Percentiles rank a stretch among this genome's conserved stretches.
These are phyloP conservation scores for Cheiracanthium punctorium DNA, from an alignment of 2,888 invertebrate genomes.

Conservation along the genomic window DNA sequence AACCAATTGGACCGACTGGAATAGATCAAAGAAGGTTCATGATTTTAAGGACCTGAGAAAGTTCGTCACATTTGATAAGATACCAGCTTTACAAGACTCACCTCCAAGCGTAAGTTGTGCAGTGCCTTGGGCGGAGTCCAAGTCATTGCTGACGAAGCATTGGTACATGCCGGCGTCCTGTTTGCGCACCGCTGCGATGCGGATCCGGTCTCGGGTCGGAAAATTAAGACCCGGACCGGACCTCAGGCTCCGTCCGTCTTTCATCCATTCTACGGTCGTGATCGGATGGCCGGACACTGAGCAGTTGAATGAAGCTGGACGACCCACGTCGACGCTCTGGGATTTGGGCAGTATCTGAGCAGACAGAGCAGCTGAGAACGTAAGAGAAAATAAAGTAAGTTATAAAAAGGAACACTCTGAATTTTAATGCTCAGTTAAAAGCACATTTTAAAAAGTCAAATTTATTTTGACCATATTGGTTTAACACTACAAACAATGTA, in stretches of 20 bases:
- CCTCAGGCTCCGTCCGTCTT: conserved; percentile 83
- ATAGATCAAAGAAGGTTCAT: too few species aligned
- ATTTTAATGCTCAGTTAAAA: too few species aligned
- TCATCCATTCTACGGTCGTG: conserved; percentile 86
- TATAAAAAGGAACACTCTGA: too few species aligned
- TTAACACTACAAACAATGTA: too few species aligned
- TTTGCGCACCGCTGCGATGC: conserved; percentile 82
- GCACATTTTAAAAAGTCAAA: too few species aligned
- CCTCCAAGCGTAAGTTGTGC: conserved; percentile 87
- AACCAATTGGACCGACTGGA: too few species aligned
- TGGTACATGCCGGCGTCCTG: conserved; percentile 94
- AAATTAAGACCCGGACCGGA: conserved; percentile 72
- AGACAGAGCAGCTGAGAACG: conserved; percentile 82
- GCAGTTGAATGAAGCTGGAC: conserved; percentile 90
- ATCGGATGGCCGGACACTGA: conserved; percentile 90
- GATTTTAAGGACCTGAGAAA: too few species aligned
- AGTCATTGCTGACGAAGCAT: conserved; percentile 89
- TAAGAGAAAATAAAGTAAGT: too few species aligned
- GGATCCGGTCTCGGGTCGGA: conserved; percentile 74
- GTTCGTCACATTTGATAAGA: too few species aligned
- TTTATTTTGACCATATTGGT: too few species aligned
- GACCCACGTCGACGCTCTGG: conserved; percentile 87
- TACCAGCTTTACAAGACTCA: too few species aligned
- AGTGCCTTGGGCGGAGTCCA: conserved; percentile 89
- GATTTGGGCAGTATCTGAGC: conserved; percentile 81